Evolutionary conservation across 2,888 invertebrate species (phyloP).

Genomic region (Oxystoma pomonae): DNA sequence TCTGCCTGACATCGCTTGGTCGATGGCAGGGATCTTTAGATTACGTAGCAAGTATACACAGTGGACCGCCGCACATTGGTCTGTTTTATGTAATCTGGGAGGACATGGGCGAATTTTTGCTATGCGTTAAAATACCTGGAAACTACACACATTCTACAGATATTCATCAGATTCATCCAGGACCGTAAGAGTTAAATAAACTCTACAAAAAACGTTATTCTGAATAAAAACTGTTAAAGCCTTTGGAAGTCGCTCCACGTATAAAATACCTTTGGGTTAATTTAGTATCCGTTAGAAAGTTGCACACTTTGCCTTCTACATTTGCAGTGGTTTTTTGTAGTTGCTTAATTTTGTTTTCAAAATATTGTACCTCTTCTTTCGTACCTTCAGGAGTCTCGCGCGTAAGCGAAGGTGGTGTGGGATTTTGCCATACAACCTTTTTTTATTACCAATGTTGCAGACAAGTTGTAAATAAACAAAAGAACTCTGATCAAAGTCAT

Average conservation of each 20-base stretch:
- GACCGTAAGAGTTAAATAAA: background rate
- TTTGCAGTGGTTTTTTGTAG: constrained; percentile 12
- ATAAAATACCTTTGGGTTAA: constrained; percentile 26
- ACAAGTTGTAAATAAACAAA: constrained; percentile 1
- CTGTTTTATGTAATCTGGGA: too few relatives aligned
- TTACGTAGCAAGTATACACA: too few relatives aligned
- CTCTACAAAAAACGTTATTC: constrained; percentile 8
- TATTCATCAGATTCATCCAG: too few relatives aligned
- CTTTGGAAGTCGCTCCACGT: constrained; percentile 25
- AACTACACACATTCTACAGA: too few relatives aligned
- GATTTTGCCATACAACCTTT: constrained; percentile 7
- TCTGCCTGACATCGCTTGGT: too few relatives aligned
- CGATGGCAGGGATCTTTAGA: too few relatives aligned
- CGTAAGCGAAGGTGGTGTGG: constrained; percentile 3
- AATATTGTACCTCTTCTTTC: background rate
- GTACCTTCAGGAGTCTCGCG: background rate
- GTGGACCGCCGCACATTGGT: too few relatives aligned
- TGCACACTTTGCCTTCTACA: constrained; percentile 34
- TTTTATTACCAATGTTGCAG: background rate
- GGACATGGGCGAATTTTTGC: too few relatives aligned
- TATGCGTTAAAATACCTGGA: too few relatives aligned
- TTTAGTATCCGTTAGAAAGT: constrained; percentile 23
- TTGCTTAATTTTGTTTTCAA: background rate
- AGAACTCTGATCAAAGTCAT: constrained; percentile 1
- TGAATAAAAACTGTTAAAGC: constrained; percentile 25